Conservation (phyloP, 2,888 invertebrate species). For the Drosophila fungiperda region DNA sequence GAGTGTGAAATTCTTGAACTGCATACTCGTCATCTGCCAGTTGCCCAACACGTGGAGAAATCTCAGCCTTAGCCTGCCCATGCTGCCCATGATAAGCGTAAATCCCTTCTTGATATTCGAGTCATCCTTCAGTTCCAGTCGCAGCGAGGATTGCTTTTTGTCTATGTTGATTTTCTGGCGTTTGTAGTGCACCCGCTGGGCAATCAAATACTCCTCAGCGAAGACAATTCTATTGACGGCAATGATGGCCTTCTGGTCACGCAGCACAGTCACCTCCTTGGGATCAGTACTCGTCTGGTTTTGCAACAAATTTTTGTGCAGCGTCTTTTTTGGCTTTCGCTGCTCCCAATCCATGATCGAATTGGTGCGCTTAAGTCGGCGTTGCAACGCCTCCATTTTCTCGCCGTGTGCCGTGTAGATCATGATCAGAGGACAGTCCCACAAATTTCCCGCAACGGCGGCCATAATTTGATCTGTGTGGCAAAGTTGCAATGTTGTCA, state of each 20-base stretch:
- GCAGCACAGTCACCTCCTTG: constrained; percentile 26
- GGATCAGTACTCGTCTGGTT: neutral
- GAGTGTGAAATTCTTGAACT: neutral
- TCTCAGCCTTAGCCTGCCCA: constrained; percentile 17
- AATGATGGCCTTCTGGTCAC: constrained; percentile 21
- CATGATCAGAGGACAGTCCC: constrained; percentile 48
- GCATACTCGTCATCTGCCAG: constrained; percentile 35
- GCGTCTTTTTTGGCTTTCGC: neutral
- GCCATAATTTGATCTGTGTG: constrained; percentile 50
- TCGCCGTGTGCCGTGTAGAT: constrained; percentile 61
- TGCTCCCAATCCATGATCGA: neutral
- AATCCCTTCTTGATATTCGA: constrained; percentile 9
- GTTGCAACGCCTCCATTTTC: neutral
- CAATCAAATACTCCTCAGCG: constrained; percentile 18
- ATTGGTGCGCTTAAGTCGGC: constrained; percentile 18
- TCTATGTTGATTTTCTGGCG: neutral
- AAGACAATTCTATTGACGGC: constrained; percentile 23
- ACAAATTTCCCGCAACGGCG: constrained; percentile 17
- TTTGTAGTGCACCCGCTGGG: neutral
- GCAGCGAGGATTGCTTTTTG: neutral
- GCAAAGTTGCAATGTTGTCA: neutral
- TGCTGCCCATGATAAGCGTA: neutral
- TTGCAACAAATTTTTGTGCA: neutral
- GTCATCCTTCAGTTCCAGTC: neutral
- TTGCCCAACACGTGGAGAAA: constrained; percentile 21